Percentiles rank a stretch among this genome's conserved stretches.
These are phyloP conservation scores for Oreochromis tanganicae DNA, from an alignment of 2,113 vertebrate genomes.

Conservation along the genomic window DNA sequence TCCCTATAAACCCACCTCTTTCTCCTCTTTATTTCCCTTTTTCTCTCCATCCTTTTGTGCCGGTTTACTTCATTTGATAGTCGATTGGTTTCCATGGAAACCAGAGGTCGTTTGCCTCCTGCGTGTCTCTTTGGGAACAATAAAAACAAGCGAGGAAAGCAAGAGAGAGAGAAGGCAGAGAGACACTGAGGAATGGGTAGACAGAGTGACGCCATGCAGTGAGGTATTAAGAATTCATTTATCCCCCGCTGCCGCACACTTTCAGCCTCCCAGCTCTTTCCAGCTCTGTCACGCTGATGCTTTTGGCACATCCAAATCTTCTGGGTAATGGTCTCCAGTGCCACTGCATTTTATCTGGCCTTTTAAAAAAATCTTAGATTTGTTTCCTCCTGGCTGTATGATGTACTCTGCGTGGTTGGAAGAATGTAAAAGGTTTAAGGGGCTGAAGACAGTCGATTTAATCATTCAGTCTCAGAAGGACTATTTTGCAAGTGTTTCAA, in stretches of 20 bases:
- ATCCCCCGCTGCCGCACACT: slow-evolving; percentile 26
- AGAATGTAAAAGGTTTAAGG: background rate
- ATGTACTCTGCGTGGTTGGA: background rate
- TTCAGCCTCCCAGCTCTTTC: slow-evolving; percentile 5
- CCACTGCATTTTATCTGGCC: background rate
- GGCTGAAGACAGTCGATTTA: background rate
- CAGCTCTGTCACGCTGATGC: slow-evolving; percentile 26
- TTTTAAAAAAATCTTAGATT: background rate
- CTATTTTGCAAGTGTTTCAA: background rate
- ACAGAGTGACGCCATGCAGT: slow-evolving; percentile 24
- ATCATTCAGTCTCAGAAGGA: background rate
- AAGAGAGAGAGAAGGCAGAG: background rate
- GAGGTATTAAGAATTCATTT: slow-evolving; percentile 57
- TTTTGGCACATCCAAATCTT: background rate
- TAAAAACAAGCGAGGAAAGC: background rate
- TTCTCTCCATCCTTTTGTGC: background rate
- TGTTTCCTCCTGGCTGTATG: background rate
- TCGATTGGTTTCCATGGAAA: slow-evolving; percentile 34
- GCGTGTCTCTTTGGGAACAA: slow-evolving; percentile 36
- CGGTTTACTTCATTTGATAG: slow-evolving; percentile 27
- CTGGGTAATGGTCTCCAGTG: background rate
- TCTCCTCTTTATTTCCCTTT: background rate
- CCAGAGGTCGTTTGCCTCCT: slow-evolving; percentile 34
- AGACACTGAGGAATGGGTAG: background rate
- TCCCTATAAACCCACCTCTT: background rate